Base-by-base conservation (phyloP, 30 jellyfish, hydroid and myxozoan genomes). In the Euphysa ruthae region DNA sequence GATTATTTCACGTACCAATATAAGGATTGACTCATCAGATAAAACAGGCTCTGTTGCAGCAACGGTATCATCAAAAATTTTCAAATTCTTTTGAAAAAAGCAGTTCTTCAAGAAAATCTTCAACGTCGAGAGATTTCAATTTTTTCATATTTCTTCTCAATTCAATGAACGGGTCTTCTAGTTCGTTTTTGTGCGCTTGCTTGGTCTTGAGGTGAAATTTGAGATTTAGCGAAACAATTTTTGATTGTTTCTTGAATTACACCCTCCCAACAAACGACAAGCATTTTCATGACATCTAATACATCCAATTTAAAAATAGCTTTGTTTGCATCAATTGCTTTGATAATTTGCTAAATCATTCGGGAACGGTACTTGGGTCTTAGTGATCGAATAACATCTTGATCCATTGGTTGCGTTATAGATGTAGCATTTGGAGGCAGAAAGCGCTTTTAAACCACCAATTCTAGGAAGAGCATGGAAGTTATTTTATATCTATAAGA, bases 111-210 rank as follows among this genome's bases (percentile, higher is more conserved):
- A 66, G 66, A 20, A 22, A 54, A 15, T 61, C 74, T 1, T 2
- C 24, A 25, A 26, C 73, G 27, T 6, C 18, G 1, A 6, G 32
- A 3, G 3, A 4, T 4, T 61, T 61, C 18, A 27, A 26, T 20
- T 61, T 26, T 3, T 61, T 21, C 3, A 61, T 14, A 61, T 26
- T 25, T 3, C 18, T 61, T 34, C 74, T 61, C 34, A 61, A 61
- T 61, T 61, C 74, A 26, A 61, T 61, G 72, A 35, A 61, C 73
- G 74, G 74, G 62, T 61, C 74, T 27, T 61, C 74, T 25, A 61
- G 62, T 1, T 61, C 74, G 62, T n/a, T 61, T 25, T 26, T 61
- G 74, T 27, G 75, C 75, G 27, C 75, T 25, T 24, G 2, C 6
- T 62, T 62, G 75, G 73, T 62, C 69, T 6, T 56, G 23, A 13